These are phyloP conservation scores for Nothoprocta pentlandii DNA, from an alignment of 2,113 vertebrate species.

Conservation along the genomic window DNA sequence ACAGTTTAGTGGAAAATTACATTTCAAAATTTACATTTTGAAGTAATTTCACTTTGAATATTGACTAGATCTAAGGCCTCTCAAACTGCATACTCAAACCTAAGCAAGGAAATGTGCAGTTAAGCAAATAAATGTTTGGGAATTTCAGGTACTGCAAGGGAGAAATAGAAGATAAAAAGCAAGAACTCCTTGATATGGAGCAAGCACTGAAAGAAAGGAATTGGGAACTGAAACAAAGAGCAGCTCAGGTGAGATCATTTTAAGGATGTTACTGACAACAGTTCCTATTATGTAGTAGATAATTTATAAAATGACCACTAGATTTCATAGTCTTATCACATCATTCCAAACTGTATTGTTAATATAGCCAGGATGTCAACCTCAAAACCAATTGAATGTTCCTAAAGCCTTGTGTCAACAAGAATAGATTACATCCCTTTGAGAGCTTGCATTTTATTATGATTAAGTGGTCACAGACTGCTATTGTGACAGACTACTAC, in stretches of 20 bases:
- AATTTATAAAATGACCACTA: neutral
- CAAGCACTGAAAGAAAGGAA: conserved; percentile 90
- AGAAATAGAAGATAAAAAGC: conserved; percentile 90
- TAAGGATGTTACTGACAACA: neutral
- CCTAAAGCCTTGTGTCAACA: neutral
- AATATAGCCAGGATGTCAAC: neutral
- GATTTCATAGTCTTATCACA: neutral
- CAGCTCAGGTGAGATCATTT: conserved; percentile 84
- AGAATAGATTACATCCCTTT: neutral
- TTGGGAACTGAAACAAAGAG: conserved; percentile 94
- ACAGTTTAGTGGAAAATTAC: neutral
- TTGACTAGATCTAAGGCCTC: neutral
- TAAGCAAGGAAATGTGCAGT: neutral
- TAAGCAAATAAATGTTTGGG: neutral
- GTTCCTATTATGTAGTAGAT: neutral
- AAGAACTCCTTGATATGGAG: conserved; percentile 91
- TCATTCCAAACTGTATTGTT: neutral
- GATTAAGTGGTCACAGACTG: too few relatives aligned
- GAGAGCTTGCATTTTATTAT: neutral
- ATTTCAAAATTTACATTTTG: neutral
- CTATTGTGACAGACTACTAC: neutral
- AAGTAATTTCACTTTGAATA: neutral
- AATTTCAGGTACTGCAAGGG: conserved; percentile 86
- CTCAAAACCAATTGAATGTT: neutral
- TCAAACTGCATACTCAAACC: conserved; percentile 2